These are phyloP conservation scores for Marmota flaviventris DNA, from an alignment of 2,113 vertebrate species.

Conservation along the genomic window DNA sequence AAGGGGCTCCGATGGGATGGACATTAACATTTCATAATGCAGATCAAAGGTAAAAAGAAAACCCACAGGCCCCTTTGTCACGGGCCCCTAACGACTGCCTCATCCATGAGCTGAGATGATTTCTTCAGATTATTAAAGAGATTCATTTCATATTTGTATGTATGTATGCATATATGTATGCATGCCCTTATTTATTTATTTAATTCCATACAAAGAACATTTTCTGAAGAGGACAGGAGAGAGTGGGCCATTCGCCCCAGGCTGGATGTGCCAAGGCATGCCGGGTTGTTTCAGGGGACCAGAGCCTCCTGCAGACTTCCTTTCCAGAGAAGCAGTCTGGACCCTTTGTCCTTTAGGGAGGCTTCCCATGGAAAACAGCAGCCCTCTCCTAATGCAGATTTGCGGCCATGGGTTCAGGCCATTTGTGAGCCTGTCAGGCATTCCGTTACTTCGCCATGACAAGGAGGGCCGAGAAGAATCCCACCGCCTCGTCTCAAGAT, in stretches of 20 bases:
- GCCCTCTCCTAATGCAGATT: background rate
- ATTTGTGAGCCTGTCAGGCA: slow-evolving; percentile 58
- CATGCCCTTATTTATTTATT: slow-evolving; percentile 66
- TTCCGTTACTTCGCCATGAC: slow-evolving; percentile 70
- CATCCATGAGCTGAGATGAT: slow-evolving; percentile 79
- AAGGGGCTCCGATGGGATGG: slow-evolving; percentile 82
- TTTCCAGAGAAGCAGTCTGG: slow-evolving; percentile 77
- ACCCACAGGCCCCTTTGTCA: slow-evolving; percentile 85
- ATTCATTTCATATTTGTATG: slow-evolving; percentile 81
- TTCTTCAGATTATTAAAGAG: slow-evolving; percentile 86
- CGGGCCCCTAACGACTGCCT: slow-evolving; percentile 83
- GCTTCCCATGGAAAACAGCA: background rate
- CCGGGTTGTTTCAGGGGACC: background rate
- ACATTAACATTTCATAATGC: slow-evolving; percentile 89
- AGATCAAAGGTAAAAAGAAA: slow-evolving; percentile 88
- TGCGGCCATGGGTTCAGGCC: background rate
- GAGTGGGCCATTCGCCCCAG: slow-evolving; percentile 43
- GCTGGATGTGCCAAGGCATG: slow-evolving; percentile 46
- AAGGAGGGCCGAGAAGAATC: slow-evolving; percentile 59
- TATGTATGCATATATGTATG: slow-evolving; percentile 77
- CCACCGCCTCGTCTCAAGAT: slow-evolving; percentile 68
- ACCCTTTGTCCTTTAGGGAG: slow-evolving; percentile 71
- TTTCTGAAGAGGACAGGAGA: slow-evolving; percentile 52
- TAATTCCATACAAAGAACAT: slow-evolving; percentile 61
- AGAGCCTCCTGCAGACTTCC: slow-evolving; percentile 58